phyloP scores from a whole-genome alignment of 2,888 invertebrate species.

The Eupithecia pulchellata region DNA sequence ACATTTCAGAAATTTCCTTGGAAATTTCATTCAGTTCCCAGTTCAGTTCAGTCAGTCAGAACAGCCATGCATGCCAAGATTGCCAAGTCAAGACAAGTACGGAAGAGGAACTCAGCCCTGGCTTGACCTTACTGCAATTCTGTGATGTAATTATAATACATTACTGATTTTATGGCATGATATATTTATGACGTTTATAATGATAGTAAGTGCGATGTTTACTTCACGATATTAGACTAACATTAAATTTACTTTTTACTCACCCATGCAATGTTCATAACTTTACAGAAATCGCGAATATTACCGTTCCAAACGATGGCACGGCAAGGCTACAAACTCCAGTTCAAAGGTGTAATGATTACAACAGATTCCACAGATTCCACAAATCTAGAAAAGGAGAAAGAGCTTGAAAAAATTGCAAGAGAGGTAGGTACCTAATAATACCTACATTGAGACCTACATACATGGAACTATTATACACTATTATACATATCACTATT shows the following conservation, averaged over 20 bases:
- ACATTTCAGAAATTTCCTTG: no score
- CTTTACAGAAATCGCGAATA: slow-evolving; percentile 50
- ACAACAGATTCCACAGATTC: slow-evolving; percentile 49
- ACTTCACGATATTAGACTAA: not conserved
- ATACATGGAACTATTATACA: no score
- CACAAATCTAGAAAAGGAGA: slow-evolving; percentile 70
- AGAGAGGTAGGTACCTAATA: slow-evolving; percentile 60
- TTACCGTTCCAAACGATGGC: slow-evolving; percentile 33
- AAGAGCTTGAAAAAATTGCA: slow-evolving; percentile 70
- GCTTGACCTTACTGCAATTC: not conserved
- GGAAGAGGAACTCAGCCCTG: no score
- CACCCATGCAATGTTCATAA: not conserved
- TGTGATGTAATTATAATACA: not conserved
- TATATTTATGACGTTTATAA: not conserved
- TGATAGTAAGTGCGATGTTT: not conserved
- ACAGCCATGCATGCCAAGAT: no score
- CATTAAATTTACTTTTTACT: not conserved
- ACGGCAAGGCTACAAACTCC: slow-evolving; percentile 33
- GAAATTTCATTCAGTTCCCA: no score
- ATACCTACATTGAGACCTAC: no score
- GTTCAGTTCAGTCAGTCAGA: no score
- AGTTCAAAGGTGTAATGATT: slow-evolving; percentile 46
- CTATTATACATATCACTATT: no score
- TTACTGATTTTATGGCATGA: not conserved
- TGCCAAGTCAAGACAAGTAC: no score